Percentiles rank a stretch among this genome's conserved stretches.
Evolutionary conservation across 2,797 vertebrate species (phyloP).

Genomic region (Sebastes hubbsi): DNA sequence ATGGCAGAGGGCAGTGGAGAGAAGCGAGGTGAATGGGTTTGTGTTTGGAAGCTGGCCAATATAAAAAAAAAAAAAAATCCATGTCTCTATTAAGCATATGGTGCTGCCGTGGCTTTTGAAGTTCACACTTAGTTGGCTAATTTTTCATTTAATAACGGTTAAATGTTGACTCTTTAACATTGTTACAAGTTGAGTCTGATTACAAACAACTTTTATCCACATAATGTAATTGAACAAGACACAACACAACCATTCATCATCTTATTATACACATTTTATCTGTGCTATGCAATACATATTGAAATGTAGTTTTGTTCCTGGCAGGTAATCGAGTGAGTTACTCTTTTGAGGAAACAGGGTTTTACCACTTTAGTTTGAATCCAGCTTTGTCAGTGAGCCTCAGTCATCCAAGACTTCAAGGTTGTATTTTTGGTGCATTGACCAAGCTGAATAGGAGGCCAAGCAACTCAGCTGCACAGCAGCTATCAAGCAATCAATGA

Average conservation of each 20-base stretch:
- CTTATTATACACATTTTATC: background rate
- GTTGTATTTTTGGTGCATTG: conserved; percentile 73
- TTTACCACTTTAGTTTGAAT: conserved; percentile 17
- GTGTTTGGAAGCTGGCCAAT: conserved; percentile 67
- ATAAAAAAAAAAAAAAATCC: conserved; percentile 33
- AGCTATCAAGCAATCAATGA: conserved; percentile 78
- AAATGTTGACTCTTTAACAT: conserved; percentile 4
- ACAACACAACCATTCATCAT: conserved; percentile 9
- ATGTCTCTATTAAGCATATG: conserved; percentile 57
- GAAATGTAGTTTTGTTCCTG: background rate
- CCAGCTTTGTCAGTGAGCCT: conserved; percentile 15
- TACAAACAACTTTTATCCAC: conserved; percentile 6
- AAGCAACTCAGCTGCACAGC: conserved; percentile 62
- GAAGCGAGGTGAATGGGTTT: conserved; percentile 67
- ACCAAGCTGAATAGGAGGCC: conserved; percentile 65
- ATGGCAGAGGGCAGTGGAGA: conserved; percentile 61
- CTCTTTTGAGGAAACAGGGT: conserved; percentile 6
- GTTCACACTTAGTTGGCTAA: conserved; percentile 12
- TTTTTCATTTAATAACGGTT: conserved; percentile 9
- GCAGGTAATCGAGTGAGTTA: conserved; percentile 8
- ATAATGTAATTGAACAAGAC: conserved; percentile 11
- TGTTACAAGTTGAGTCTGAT: conserved; percentile 18
- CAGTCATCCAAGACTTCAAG: conserved; percentile 29
- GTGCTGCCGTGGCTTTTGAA: conserved; percentile 9
- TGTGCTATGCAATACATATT: background rate